These are phyloP conservation scores for Tiaroga cobitis DNA, from an alignment of 2,797 vertebrate genomes.

Conservation along the genomic window DNA sequence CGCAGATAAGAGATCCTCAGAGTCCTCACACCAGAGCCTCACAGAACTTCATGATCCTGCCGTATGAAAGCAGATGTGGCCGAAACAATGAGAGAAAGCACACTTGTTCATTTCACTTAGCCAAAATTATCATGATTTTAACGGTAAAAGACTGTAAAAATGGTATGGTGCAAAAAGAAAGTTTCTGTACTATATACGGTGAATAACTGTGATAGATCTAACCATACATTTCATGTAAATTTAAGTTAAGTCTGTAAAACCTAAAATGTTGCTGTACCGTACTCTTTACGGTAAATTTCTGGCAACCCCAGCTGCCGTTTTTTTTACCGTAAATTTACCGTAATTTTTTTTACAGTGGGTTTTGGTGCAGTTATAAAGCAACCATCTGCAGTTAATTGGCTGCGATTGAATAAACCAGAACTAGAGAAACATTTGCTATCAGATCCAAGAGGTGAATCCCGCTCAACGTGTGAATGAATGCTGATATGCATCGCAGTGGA, in stretches of 20 bases:
- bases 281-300: too few relatives aligned
- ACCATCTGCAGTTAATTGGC: neutral
- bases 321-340: too few relatives aligned
- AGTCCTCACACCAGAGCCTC: conserved; percentile 7
- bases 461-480: neutral
- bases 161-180: too few relatives aligned
- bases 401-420: neutral
- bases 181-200: too few relatives aligned
- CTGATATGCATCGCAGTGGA: neutral
- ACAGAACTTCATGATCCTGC: conserved; percentile 2
- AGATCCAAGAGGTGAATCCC: neutral
- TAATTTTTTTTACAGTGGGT: too few relatives aligned
- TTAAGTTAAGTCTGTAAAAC: too few relatives aligned
- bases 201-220: too few relatives aligned
- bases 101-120: neutral
- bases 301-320: too few relatives aligned
- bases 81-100: conserved; percentile 1
- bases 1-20: conserved; percentile 13
- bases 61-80: conserved; percentile 10
- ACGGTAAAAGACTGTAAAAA: too few relatives aligned
- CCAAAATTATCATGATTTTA: neutral
- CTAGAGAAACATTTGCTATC: neutral
- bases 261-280: too few relatives aligned
- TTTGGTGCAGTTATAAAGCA: neutral
- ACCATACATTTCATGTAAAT: too few relatives aligned